Conservation (phyloP, 2,113 vertebrate species). For the Anoura caudifer region DNA sequence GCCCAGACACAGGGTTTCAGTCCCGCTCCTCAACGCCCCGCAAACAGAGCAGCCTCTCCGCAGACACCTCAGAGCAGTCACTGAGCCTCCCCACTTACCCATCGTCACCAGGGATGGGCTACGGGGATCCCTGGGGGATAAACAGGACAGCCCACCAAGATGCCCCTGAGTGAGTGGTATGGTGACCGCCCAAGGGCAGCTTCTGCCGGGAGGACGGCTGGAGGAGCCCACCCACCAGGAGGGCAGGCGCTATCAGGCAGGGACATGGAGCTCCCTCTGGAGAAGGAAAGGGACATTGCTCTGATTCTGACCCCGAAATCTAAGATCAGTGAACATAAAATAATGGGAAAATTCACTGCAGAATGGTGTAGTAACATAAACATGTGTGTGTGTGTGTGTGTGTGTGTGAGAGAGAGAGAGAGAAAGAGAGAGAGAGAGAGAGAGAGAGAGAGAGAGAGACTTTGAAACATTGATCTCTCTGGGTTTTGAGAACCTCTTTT, state of each 20-base stretch:
- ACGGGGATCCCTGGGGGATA: neutral
- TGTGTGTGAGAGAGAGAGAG: neutral
- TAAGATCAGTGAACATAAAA: neutral
- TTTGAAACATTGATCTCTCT: neutral
- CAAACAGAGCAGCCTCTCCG: neutral
- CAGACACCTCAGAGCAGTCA: neutral
- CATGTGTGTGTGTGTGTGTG: fast-evolving
- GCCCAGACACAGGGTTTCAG: neutral
- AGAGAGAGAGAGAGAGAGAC: neutral
- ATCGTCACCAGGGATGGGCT: neutral
- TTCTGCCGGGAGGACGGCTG: neutral
- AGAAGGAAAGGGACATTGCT: neutral
- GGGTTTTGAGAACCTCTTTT: neutral
- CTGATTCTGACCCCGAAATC: neutral
- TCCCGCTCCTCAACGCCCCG: neutral
- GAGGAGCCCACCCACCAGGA: neutral
- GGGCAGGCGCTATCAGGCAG: neutral
- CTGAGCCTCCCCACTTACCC: too few relatives aligned
- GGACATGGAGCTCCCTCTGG: neutral
- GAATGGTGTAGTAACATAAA: neutral
- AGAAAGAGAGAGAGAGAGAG: neutral
- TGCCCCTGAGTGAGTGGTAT: neutral
- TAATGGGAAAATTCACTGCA: neutral
- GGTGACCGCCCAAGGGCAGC: neutral
- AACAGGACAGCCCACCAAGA: neutral